These are phyloP conservation scores for Agrypnus murinus DNA, from an alignment of 2,888 invertebrate genomes.

Conservation along the genomic window DNA sequence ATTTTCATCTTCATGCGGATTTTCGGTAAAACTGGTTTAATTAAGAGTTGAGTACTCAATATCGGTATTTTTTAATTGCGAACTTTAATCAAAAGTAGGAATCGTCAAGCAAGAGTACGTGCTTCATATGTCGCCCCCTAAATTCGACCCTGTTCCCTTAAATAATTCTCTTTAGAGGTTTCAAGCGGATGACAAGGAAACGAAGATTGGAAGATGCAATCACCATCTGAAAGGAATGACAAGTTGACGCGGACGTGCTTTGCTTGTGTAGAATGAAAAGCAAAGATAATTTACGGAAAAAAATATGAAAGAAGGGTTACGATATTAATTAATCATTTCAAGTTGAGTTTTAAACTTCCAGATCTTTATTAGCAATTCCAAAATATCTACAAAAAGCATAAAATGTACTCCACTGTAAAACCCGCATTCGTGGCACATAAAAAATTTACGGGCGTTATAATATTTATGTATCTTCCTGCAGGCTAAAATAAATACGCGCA, in stretches of 20 bases:
- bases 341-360: constrained; percentile 25
- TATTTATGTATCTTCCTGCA: constrained; percentile 18
- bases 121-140: too few species aligned
- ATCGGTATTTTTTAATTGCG: too few species aligned
- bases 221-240: constrained; percentile 41
- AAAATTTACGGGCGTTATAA: constrained; percentile 14
- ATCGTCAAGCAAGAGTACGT: not conserved
- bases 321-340: constrained; percentile 29
- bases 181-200: constrained; percentile 39
- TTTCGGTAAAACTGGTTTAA: too few species aligned
- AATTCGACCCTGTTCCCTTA: constrained; percentile 10
- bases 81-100: not conserved
- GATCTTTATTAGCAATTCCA: constrained; percentile 14
- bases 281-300: constrained; percentile 38
- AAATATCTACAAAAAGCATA: constrained; percentile 9
- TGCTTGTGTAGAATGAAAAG: constrained; percentile 35
- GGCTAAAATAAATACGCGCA: constrained; percentile 16
- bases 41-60: too few species aligned
- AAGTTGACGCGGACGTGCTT: constrained; percentile 43
- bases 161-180: constrained; percentile 40
- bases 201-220: constrained; percentile 42
- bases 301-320: constrained; percentile 30
- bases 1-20: too few species aligned
- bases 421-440: constrained; percentile 17
- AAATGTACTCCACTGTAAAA: constrained; percentile 1